Evolutionary conservation across 2,888 invertebrate species (phyloP), one percentile per base, ranked within the genome.

Genomic region (Acronicta leporina): DNA sequence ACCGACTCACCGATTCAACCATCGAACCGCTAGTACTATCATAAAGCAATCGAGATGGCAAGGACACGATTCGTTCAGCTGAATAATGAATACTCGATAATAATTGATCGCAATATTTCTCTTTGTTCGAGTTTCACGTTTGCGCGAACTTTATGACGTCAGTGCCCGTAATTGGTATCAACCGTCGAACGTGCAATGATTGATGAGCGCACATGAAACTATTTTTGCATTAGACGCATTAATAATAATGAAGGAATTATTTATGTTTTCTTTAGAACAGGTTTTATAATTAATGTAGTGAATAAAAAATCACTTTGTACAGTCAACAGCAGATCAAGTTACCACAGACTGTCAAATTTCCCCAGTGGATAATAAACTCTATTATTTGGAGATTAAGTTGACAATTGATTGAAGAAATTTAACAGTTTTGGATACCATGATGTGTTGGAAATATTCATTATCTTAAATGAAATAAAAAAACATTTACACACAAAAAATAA

Each of bases 91-190:
- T 86, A 83, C 82, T 83, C 81, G 58, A 76, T 82, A 81, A 81
- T 88, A 87, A 89, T 88, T 87, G 87, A 84, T 86, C 77, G 84
- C 82, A 84, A 87, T 86, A 85, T 87, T 83, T 80, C 70, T 74
- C 76, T 78, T 79, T 83, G 76, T 79, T 76, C 61, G 66, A 68
- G 64, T 75, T 77, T 63, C 61, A 63, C 67, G 72, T 63, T 66
- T 62, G 56, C 58, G 38, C 62, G 55, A 77, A 62, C 61, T 76
- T 73, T 67, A 67, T 72, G 64, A 63, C 59, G 63, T 55, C 50
- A 64, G 48, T 58, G 57, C 57, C 47, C 48, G 54, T 64, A 69
- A 75, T 77, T 75, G 75, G 63, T 66, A 57, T 66, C 63, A 66
- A 61, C 58, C 57, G 53, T 65, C 54, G 57, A 52, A 60, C 46